Base-by-base conservation (phyloP, 2,113 vertebrate species). In the Pachycephala philippinensis region DNA sequence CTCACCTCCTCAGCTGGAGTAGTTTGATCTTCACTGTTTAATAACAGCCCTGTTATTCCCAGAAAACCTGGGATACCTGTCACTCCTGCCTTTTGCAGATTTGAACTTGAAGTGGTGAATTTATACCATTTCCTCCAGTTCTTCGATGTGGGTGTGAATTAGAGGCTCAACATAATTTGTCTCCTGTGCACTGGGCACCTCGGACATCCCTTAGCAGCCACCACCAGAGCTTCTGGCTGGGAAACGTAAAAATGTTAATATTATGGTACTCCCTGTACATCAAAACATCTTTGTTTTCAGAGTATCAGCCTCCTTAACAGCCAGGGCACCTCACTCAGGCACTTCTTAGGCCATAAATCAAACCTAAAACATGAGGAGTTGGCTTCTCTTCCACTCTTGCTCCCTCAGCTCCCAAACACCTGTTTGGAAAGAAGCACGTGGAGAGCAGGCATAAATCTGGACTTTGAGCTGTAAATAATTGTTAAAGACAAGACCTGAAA, bases 181-280 rank as follows among this genome's bases (percentile, higher is more conserved):
- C 26, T 68, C 14, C 52, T 0, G 0, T 42, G 15, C 50, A 26
- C 11, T 22, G 9, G 15, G 31, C 13, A 44, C 59, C 49, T 83
- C 0, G 0, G 49, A 45, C 27, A 21, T 33, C 27, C 64, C 44
- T 37, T 1, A 63, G 39, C 45, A 50, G 42, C 21, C n/a, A 60
- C 54, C n/a, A n/a, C 22, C 80, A 77, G 63, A 86, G n/a, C 17
- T 87, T 57, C 40, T 54, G 59, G 61, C n/a, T 37, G 17, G 22
- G 33, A 81, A 84, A 54, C 8, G 15, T 1, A 1, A 28, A 10
- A 9, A 15, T 83, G 54, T 86, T 18, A 39, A 30, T 40, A 9
- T 31, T 45, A 21, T 42, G 66, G 12, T 40, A 11, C 24, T 65
- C 39, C 35, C 20, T 42, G 30, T 44, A 16, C 71, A 70, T 50